Percentiles rank a stretch among this genome's conserved stretches.
Conservation (phyloP, 2,797 vertebrate genomes). For the Uromys caudimaculatus region DNA sequence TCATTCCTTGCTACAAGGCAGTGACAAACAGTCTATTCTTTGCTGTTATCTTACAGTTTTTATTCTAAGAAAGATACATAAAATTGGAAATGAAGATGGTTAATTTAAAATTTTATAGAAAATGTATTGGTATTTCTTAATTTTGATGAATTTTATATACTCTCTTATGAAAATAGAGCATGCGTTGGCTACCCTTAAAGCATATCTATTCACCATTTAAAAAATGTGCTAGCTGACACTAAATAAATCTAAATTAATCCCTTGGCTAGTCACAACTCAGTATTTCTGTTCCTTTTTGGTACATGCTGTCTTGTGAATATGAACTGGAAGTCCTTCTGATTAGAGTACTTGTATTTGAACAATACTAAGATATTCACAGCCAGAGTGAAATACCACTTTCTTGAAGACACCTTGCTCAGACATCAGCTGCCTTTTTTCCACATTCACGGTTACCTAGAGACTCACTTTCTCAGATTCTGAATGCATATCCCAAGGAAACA, state of each 20-base stretch:
- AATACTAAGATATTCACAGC: background rate
- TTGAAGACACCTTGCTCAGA: background rate
- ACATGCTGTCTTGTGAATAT: background rate
- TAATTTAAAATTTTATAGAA: conserved; percentile 37
- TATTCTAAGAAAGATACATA: background rate
- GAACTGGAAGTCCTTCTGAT: conserved; percentile 9
- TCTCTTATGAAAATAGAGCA: background rate
- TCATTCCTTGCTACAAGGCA: background rate
- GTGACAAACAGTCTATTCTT: background rate
- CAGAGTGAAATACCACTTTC: background rate
- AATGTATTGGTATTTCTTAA: background rate
- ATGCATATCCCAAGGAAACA: conserved; percentile 1
- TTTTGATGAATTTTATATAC: conserved; percentile 14
- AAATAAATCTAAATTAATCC: conserved; percentile 11
- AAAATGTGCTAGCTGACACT: background rate
- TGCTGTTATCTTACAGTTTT: background rate
- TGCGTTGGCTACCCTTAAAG: background rate
- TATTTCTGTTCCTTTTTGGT: background rate
- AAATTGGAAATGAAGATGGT: background rate
- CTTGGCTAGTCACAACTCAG: background rate
- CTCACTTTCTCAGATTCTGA: conserved; percentile 27
- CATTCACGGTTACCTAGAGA: conserved; percentile 5
- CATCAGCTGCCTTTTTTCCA: background rate
- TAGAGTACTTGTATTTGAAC: background rate
- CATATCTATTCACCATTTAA: background rate